These are phyloP conservation scores for Glyptemys insculpta DNA, from an alignment of 2,797 vertebrate species.

Conservation along the genomic window DNA sequence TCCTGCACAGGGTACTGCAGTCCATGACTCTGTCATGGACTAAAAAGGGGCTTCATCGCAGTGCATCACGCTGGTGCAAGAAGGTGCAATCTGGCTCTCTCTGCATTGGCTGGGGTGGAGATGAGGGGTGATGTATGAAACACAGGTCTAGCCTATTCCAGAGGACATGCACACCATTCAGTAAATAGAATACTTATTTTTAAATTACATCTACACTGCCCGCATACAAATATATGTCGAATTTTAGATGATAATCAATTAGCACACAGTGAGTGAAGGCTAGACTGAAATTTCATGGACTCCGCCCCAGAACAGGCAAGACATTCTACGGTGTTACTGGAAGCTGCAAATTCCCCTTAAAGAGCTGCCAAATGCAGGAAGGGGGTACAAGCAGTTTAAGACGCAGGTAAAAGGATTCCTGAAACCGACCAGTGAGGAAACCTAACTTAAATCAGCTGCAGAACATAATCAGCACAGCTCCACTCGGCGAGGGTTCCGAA, in stretches of 20 bases:
- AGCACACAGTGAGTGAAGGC: background rate
- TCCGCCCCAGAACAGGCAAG: background rate
- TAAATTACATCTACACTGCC: background rate
- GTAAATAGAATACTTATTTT: background rate
- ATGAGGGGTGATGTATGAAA: background rate
- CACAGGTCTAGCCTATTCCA: background rate
- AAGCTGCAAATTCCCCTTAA: background rate
- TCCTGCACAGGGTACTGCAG: background rate
- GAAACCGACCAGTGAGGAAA: background rate
- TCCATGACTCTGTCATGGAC: background rate
- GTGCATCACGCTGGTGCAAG: background rate
- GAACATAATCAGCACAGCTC: background rate
- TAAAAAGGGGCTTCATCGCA: background rate
- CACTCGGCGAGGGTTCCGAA: background rate
- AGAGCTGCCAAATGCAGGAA: background rate
- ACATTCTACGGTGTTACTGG: background rate
- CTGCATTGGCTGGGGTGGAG: background rate
- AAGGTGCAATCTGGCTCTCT: too few species aligned
- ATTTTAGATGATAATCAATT: background rate
- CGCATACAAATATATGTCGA: background rate
- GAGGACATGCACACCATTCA: background rate
- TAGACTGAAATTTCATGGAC: fast-evolving
- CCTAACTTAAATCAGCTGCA: background rate
- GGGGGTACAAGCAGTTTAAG: fast-evolving
- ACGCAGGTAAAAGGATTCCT: background rate